These are phyloP conservation scores for Pemphigus obesinymphae DNA, from an alignment of 1,140 invertebrate species.

Conservation along the genomic window DNA sequence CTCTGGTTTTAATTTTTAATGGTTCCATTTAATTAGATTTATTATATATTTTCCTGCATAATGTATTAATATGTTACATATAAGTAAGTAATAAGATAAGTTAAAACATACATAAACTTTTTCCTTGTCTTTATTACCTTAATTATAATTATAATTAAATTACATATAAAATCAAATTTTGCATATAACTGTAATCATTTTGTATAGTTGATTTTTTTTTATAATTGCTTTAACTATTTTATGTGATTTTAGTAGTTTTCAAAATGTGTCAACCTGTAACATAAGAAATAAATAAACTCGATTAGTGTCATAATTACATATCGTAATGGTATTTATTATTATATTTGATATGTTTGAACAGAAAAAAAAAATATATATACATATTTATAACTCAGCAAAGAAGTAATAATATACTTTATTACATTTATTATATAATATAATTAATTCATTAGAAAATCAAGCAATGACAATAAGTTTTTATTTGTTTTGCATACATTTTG, in stretches of 20 bases:
- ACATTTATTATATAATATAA: too few species aligned
- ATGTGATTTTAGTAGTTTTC: constrained; percentile 2
- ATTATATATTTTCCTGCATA: not conserved
- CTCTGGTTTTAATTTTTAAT: not conserved
- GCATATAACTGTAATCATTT: not conserved
- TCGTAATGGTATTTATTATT: not conserved
- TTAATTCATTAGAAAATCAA: too few species aligned
- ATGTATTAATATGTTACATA: not conserved
- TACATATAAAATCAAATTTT: not conserved
- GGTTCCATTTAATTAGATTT: not conserved
- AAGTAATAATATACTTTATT: too few species aligned
- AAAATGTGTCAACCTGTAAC: constrained; percentile 32
- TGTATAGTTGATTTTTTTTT: not conserved
- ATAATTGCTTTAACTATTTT: not conserved
- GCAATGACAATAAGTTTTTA: too few species aligned
- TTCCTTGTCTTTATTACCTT: not conserved
- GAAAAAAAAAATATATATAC: too few species aligned
- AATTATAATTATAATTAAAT: not conserved
- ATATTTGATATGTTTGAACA: too few species aligned
- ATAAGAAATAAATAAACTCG: not conserved
- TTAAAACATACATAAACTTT: not conserved
- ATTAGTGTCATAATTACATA: not conserved
- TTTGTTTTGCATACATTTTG: too few species aligned
- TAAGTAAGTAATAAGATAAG: not conserved
- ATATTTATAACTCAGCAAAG: too few species aligned